phyloP scores from a whole-genome alignment of 2,113 vertebrate genomes.

The Accipiter cooperii region DNA sequence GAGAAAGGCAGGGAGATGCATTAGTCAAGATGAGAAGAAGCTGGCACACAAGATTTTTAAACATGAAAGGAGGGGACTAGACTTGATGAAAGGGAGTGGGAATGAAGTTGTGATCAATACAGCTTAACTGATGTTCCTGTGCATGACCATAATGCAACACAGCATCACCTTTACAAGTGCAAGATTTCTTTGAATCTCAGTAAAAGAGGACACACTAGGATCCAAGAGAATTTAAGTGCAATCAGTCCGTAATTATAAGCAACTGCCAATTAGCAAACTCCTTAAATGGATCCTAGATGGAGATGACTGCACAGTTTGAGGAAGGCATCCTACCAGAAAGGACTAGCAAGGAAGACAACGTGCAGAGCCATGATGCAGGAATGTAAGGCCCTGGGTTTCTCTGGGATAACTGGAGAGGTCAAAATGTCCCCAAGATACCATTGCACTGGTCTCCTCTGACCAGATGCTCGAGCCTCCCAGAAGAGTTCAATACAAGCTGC shows the following conservation, averaged over 20 bases:
- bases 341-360: neutral
- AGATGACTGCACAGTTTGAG: neutral
- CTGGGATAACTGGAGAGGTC: fast-evolving
- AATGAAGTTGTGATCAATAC: neutral
- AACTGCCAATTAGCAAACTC: neutral
- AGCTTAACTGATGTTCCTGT: fast-evolving
- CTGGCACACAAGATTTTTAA: neutral
- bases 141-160: fast-evolving
- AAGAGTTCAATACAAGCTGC: neutral
- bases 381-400: neutral
- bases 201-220: neutral
- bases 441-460: neutral
- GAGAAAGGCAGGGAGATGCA: neutral
- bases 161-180: neutral
- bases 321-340: neutral
- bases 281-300: neutral
- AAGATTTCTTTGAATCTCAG: too few relatives aligned
- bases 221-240: neutral
- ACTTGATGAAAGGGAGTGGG: neutral
- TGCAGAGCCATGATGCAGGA: neutral
- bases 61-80: neutral
- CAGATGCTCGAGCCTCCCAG: fast-evolving
- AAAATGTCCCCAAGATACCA: fast-evolving
- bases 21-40: neutral
- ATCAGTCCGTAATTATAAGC: neutral